Percentiles rank a stretch among this genome's conserved stretches.
These are phyloP conservation scores for Cliona cf. orientalis DNA, from an alignment of 37 sponge, comb jelly and placozoan species.

Conservation along the genomic window DNA sequence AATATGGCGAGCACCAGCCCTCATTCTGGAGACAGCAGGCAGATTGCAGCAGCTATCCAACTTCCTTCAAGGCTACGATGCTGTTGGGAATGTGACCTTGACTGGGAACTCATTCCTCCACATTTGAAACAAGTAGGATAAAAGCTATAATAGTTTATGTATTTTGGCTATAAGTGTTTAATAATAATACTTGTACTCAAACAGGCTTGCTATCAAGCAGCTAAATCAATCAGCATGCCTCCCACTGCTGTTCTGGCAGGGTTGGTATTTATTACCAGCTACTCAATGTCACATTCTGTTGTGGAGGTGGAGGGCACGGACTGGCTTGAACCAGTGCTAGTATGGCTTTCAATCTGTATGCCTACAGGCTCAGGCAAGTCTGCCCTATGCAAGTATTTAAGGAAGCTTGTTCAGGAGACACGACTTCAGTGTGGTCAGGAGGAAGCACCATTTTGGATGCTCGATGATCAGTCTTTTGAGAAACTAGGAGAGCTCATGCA, in stretches of 20 bases:
- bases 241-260: conserved; percentile 29
- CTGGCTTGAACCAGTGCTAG: conserved; percentile 38
- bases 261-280: background rate
- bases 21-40: background rate
- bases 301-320: conserved; percentile 18
- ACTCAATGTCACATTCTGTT: conserved; percentile 16
- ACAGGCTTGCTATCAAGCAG: background rate
- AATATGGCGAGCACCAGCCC: background rate
- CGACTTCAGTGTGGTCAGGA: background rate
- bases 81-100: conserved; percentile 19
- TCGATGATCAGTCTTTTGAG: conserved; percentile 19
- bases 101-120: conserved; percentile 9
- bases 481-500: conserved; percentile 10
- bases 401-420: background rate
- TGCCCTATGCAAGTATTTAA: conserved; percentile 25
- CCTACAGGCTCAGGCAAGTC: conserved; percentile 48
- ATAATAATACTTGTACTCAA: background rate
- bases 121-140: background rate
- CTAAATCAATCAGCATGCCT: conserved; percentile 12
- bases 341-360: conserved; percentile 49
- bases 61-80: background rate
- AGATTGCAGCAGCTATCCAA: background rate
- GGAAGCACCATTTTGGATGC: background rate
- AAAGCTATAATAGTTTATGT: background rate
- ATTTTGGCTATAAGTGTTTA: background rate